phyloP scores from a whole-genome alignment of 2,113 vertebrate genomes.

The Mugil cephalus region DNA sequence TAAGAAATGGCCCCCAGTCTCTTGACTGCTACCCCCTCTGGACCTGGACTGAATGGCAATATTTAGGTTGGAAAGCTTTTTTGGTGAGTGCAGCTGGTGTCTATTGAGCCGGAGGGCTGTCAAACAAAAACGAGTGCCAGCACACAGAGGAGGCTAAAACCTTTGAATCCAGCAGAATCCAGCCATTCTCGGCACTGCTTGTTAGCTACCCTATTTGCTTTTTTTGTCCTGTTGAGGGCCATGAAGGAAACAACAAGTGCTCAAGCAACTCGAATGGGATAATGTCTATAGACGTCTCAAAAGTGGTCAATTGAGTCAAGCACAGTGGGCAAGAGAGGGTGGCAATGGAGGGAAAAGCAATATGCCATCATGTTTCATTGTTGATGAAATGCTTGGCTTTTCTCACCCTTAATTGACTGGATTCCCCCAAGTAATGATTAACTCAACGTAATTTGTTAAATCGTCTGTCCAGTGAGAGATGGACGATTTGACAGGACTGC shows the following conservation, averaged over 20 bases:
- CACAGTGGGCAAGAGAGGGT: slow-evolving; percentile 4
- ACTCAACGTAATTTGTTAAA: no score
- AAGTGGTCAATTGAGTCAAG: not conserved
- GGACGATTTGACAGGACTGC: no score
- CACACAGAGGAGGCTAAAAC: slow-evolving; percentile 12
- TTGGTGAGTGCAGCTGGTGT: slow-evolving; percentile 17
- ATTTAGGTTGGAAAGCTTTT: slow-evolving; percentile 11
- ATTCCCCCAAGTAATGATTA: no score
- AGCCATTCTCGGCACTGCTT: slow-evolving; percentile 4
- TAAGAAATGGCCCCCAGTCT: slow-evolving; percentile 17
- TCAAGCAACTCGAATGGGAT: not conserved
- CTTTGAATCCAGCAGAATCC: slow-evolving; percentile 16
- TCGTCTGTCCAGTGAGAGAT: no score
- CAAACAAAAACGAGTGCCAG: slow-evolving; percentile 19
- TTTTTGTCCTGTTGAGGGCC: slow-evolving; percentile 16
- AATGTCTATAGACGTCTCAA: not conserved
- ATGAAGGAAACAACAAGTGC: slow-evolving; percentile 9
- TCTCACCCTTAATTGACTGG: no score
- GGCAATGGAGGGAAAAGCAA: not conserved
- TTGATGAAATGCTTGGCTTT: not conserved
- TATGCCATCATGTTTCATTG: not conserved
- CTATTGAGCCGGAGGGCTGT: slow-evolving; percentile 18
- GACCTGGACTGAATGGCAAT: not conserved
- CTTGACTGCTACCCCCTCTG: slow-evolving; percentile 4
- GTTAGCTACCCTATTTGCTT: slow-evolving; percentile 2